Conservation (phyloP, 92 coral and sea anemone species). For the Epizoanthus ramosus region DNA sequence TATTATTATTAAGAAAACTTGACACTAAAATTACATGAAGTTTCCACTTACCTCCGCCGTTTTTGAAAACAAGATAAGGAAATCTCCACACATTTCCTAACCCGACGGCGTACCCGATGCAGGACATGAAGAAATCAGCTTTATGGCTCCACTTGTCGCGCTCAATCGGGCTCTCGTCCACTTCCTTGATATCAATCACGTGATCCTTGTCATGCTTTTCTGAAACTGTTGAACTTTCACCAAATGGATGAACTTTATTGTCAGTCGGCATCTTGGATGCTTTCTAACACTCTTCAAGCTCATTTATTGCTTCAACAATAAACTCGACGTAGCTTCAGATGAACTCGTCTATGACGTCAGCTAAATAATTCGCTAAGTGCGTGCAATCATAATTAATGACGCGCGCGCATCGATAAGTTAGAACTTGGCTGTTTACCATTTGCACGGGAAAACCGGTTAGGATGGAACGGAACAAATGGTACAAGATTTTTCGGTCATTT, state of each 20-base stretch:
- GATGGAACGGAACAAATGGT: too few relatives aligned
- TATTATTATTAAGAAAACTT: too few relatives aligned
- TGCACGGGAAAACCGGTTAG: too few relatives aligned
- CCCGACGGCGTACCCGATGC: constrained; percentile 39
- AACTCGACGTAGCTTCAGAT: neutral
- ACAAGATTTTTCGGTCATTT: too few relatives aligned
- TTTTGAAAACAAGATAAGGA: constrained; percentile 38
- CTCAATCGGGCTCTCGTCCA: neutral
- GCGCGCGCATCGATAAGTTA: too few relatives aligned
- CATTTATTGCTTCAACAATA: neutral
- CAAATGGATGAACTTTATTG: constrained; percentile 14
- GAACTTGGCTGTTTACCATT: too few relatives aligned
- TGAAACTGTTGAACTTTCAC: neutral
- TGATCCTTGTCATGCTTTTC: constrained; percentile 8
- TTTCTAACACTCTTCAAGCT: constrained; percentile 2
- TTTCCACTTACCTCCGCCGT: constrained; percentile 33
- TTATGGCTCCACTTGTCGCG: constrained; percentile 40
- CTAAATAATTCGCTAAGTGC: neutral
- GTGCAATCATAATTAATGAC: constrained; percentile 1
- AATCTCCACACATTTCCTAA: constrained; percentile 43
- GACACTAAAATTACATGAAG: too few relatives aligned
- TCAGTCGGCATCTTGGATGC: constrained; percentile 22
- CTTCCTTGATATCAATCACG: constrained; percentile 8
- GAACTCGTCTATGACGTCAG: neutral
- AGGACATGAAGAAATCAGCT: constrained; percentile 33